Base-by-base conservation (phyloP, 2,113 vertebrate genomes). In the Arothron firmamentum region DNA sequence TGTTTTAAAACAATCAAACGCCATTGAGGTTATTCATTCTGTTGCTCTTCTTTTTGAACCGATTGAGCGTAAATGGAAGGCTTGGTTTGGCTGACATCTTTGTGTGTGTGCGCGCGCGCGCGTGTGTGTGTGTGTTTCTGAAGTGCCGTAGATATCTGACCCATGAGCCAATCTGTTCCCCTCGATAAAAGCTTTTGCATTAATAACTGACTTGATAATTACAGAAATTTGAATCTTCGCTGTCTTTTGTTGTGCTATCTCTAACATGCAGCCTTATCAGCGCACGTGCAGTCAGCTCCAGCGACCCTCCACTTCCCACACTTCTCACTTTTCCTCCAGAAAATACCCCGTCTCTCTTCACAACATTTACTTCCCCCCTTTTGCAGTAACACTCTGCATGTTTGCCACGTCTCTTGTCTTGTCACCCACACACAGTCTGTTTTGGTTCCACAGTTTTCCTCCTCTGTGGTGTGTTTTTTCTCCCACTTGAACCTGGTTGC, bases 191-290 rank as follows among this genome's bases (percentile, higher is more conserved):
- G 72, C 70, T 73, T 78, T 83, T 79, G 79, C 87, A 74, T 86
- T 80, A 84, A 81, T 88, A 84, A 86, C 64, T 20, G 73, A 78
- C 68, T 80, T 78, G 68, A 88, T 89, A 81, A 87, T 88, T 86
- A 78, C 83, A 87, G 87, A 86, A 87, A 86, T 85, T 86, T 67
- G 70, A 84, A 86, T 89, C 75, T 79, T 63, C 62, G 72, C 60
- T 46, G 62, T 48, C 79, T 84, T 89, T 89, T 88, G 87, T 87
- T 64, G 74, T 23, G 65, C 77, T 90, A 87, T 91, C 87, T 86
- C 78, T 77, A 76, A 86, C 81, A 85, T 62, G 77, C 82, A 86
- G 85, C 80, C 58, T 74, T 66, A 58, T 81, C 59, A 70, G 67
- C 69, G 55, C 67, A 67, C 66, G 62, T 45, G 50, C 64, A 52